A percentile compares a stretch with the other conserved stretches of the same genome.
Evolutionary conservation across 2,113 vertebrate species (phyloP).

Genomic region (Ivindomyrus marchei): DNA sequence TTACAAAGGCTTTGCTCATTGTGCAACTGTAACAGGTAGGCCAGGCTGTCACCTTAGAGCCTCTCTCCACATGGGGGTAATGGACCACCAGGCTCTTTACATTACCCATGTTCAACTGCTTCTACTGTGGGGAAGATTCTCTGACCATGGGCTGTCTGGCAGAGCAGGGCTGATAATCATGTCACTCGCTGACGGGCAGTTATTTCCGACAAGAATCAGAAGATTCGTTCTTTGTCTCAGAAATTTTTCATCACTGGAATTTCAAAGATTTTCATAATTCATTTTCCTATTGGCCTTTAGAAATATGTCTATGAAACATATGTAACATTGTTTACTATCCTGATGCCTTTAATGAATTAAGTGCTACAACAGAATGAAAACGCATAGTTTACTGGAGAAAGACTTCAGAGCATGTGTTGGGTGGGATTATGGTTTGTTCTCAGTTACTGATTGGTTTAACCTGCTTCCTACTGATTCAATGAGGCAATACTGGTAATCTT

Average conservation of each 20-base stretch:
- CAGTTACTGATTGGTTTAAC: background rate
- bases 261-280: background rate
- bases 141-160: too few relatives aligned
- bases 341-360: background rate
- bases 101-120: slow-evolving; percentile 66
- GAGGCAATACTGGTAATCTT: background rate
- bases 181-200: background rate
- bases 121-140: slow-evolving; percentile 46
- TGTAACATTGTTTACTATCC: background rate
- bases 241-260: background rate
- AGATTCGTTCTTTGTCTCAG: background rate
- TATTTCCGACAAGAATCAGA: background rate
- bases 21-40: slow-evolving; percentile 63
- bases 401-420: background rate
- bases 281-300: background rate
- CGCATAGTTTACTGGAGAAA: background rate
- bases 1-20: slow-evolving; percentile 59
- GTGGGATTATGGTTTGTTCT: background rate
- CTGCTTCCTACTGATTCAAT: background rate
- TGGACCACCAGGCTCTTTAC: slow-evolving; percentile 65
- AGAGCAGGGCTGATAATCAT: background rate
- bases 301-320: background rate
- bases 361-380: background rate
- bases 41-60: slow-evolving; percentile 63
- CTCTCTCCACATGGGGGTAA: slow-evolving; percentile 61